Evolutionary conservation across 2,888 invertebrate genomes (phyloP).

Genomic region (Chydorus sphaericus): DNA sequence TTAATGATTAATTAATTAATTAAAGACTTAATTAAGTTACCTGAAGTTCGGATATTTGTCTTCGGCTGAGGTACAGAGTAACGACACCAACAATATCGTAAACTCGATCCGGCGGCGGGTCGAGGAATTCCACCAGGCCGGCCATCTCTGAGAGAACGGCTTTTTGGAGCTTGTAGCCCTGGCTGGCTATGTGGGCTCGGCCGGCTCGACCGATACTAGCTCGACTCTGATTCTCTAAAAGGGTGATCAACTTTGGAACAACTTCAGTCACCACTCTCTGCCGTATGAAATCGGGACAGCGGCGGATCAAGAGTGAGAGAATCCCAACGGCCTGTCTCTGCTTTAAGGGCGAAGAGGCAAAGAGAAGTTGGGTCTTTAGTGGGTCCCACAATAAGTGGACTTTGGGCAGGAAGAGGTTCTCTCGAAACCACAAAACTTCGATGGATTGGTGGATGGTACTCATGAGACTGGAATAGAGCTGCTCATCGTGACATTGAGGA

Average conservation of each 20-base stretch:
- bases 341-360: not conserved
- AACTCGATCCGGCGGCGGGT: not conserved
- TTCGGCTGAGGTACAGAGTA: not conserved
- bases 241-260: not conserved
- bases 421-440: not conserved
- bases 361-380: slow-evolving; percentile 6
- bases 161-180: slow-evolving; percentile 7
- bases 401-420: slow-evolving; percentile 11
- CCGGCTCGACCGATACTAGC: not conserved
- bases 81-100: not conserved
- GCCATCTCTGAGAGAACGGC: not conserved
- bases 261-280: slow-evolving; percentile 2
- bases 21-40: not conserved
- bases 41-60: slow-evolving; percentile 4
- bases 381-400: slow-evolving; percentile 11
- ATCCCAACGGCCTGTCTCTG: slow-evolving; percentile 1
- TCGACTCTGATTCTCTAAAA: not conserved
- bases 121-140: not conserved
- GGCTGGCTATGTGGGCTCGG: not conserved
- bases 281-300: slow-evolving; percentile 12
- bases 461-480: not conserved
- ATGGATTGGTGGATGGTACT: not conserved
- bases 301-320: not conserved
- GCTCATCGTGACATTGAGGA: not conserved
- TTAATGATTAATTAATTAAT: not conserved